These are phyloP conservation scores for Numenius arquata DNA, from an alignment of 2,113 vertebrate species.

Conservation along the genomic window DNA sequence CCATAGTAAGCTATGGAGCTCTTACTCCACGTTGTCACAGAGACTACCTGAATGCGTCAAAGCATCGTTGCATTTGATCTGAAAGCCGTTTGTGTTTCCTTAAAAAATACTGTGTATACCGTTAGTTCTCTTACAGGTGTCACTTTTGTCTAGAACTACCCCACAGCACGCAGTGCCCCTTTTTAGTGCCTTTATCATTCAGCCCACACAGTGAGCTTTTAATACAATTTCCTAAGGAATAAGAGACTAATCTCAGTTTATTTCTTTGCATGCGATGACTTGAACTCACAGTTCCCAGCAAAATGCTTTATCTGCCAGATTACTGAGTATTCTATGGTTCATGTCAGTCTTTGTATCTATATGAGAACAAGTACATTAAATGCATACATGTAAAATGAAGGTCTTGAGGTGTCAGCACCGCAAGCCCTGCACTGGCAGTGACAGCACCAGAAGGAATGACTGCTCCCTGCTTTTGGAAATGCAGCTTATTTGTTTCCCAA, in stretches of 20 bases:
- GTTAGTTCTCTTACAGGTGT: background rate
- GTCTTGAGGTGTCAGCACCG: background rate
- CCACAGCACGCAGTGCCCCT: background rate
- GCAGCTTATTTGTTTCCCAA: rapidly evolving
- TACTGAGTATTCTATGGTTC: background rate
- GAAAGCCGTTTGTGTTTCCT: background rate
- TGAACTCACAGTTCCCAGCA: background rate
- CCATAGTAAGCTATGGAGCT: background rate
- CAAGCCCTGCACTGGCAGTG: background rate
- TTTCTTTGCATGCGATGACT: background rate
- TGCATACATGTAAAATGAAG: background rate
- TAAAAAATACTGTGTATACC: background rate
- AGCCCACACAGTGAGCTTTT: background rate
- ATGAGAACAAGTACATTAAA: background rate
- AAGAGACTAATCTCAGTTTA: background rate
- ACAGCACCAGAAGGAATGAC: background rate
- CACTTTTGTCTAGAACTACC: background rate
- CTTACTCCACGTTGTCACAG: background rate
- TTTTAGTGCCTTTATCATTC: background rate
- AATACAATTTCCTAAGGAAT: background rate
- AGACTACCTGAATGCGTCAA: background rate
- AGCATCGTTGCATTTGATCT: background rate
- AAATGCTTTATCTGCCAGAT: background rate
- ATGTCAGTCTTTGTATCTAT: background rate
- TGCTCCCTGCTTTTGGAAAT: background rate